Percentiles rank a stretch among this genome's conserved stretches.
phyloP scores from a whole-genome alignment of 1,140 invertebrate species.

The Rhopalosiphum maidis region DNA sequence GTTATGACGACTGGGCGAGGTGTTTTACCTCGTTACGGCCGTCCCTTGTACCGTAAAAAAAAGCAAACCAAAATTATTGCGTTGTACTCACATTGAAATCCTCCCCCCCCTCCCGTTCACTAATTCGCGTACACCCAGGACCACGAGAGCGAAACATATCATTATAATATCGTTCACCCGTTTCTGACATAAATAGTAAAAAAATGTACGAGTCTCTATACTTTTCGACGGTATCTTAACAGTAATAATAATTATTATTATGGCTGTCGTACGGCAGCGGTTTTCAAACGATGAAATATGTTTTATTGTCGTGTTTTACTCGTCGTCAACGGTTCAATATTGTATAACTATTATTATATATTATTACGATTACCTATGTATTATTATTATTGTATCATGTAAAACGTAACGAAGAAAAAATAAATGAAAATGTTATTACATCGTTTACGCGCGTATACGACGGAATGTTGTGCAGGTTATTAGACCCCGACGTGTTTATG shows the following conservation, averaged over 20 bases:
- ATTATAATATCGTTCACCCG: not conserved
- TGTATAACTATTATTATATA: not conserved
- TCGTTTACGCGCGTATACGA: conserved; percentile 11
- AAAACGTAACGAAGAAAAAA: not conserved
- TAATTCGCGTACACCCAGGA: not conserved
- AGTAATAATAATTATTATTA: not conserved
- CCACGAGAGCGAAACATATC: not conserved
- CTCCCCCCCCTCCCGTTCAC: not conserved
- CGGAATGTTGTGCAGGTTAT: not conserved
- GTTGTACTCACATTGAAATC: no score
- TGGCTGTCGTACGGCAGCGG: not conserved
- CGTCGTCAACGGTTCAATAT: not conserved
- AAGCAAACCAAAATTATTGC: no score
- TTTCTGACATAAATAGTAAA: not conserved
- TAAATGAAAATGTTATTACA: not conserved
- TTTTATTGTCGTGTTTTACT: not conserved
- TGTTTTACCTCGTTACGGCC: no score
- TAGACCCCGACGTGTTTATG: not conserved
- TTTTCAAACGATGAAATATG: not conserved
- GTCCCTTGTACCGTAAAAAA: no score
- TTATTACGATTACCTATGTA: not conserved
- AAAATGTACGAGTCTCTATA: not conserved
- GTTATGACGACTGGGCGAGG: no score
- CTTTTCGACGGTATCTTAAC: not conserved
- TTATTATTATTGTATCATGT: not conserved